These are phyloP conservation scores for Macrobrachium rosenbergii DNA, from an alignment of 1,140 invertebrate genomes.

Conservation along the genomic window DNA sequence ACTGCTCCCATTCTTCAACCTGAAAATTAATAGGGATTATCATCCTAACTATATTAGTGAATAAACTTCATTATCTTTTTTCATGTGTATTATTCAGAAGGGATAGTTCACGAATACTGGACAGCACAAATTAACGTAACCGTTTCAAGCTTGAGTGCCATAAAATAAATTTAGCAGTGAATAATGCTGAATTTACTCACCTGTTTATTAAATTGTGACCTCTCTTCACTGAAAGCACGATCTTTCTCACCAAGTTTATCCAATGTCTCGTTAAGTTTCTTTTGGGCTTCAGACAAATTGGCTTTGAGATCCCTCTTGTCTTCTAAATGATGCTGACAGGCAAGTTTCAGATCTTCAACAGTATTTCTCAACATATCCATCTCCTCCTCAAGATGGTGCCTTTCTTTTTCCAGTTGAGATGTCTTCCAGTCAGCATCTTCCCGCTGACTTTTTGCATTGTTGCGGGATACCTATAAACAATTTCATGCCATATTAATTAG, in stretches of 20 bases:
- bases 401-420: constrained; percentile 81
- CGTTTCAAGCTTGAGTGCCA: too few relatives aligned
- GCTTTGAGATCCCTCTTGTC: constrained; percentile 81
- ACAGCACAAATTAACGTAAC: too few relatives aligned
- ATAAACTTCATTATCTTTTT: too few relatives aligned
- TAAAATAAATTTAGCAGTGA: background rate
- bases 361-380: constrained; percentile 81
- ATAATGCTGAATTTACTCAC: constrained; percentile 2
- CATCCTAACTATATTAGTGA: background rate
- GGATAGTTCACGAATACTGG: too few relatives aligned
- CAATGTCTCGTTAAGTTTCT: constrained; percentile 76
- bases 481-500: background rate
- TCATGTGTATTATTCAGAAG: too few relatives aligned
- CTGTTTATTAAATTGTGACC: constrained; percentile 51
- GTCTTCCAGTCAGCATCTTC: constrained; percentile 84
- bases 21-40: constrained; percentile 67
- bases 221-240: constrained; percentile 55
- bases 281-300: constrained; percentile 78
- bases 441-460: constrained; percentile 85
- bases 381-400: constrained; percentile 78
- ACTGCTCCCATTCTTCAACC: constrained; percentile 91
- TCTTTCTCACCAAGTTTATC: constrained; percentile 71
- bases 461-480: constrained; percentile 76
- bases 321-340: constrained; percentile 81
- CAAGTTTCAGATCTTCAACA: constrained; percentile 79